phyloP scores from a whole-genome alignment of 2,113 vertebrate species.

The Bujurquina vittata region DNA sequence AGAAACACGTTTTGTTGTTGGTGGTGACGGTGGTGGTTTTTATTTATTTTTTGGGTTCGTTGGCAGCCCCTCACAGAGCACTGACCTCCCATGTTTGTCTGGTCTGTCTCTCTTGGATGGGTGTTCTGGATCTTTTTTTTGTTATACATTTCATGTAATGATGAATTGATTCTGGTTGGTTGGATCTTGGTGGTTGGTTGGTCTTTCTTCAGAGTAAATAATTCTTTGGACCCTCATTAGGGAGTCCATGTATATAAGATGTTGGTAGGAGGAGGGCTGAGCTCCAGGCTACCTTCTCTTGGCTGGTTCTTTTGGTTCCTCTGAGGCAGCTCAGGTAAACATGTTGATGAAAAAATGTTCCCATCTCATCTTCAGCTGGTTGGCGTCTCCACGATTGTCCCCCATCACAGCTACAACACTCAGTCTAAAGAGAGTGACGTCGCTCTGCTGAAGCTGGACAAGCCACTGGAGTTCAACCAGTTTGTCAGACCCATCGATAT shows the following conservation, averaged over 20 bases:
- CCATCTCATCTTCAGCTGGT: constrained; percentile 35
- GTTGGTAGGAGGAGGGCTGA: not conserved
- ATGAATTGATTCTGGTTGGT: too few relatives aligned
- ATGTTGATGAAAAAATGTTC: not conserved
- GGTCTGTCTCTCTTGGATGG: too few relatives aligned
- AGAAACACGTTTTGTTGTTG: too few relatives aligned
- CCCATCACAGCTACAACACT: constrained; percentile 55
- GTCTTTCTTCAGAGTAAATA: not conserved
- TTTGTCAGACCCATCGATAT: constrained; percentile 71
- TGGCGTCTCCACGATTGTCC: constrained; percentile 55
- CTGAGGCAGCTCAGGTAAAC: not conserved
- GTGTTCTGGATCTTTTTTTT: too few relatives aligned
- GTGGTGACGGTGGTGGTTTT: too few relatives aligned
- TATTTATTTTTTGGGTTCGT: too few relatives aligned
- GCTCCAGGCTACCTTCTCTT: not conserved
- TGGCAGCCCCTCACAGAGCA: too few relatives aligned
- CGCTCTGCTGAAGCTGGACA: constrained; percentile 72
- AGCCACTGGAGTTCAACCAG: constrained; percentile 60
- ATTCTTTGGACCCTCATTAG: not conserved
- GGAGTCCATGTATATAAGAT: too few relatives aligned
- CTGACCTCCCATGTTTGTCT: too few relatives aligned
- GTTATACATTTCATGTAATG: too few relatives aligned
- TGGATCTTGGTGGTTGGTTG: too few relatives aligned
- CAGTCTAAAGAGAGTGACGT: constrained; percentile 70
- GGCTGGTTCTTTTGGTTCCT: not conserved